Evolutionary conservation across 2,113 vertebrate species (phyloP), one percentile per base, ranked within the genome.

Genomic region (Xerus inauris): DNA sequence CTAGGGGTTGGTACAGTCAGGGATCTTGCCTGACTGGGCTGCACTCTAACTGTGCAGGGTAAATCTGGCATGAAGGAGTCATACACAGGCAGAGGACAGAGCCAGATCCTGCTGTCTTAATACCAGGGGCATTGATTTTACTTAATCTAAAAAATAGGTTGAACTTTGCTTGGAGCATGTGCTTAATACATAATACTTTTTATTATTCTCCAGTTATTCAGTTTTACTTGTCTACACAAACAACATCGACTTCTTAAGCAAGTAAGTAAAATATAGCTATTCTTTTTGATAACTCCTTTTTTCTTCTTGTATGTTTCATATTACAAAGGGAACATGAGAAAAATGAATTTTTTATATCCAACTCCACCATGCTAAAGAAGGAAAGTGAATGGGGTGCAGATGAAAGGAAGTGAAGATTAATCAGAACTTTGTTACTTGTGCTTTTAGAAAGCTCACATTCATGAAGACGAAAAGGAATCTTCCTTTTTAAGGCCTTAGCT

Each of bases 361-460:
- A 75, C 11, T 0, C 38, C 17, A 89, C 49, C 28, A 65, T 64
- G 7, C 2, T 69, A 45, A 20, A 86, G 32, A 92, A 87, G 86
- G 38, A 87, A 94, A 65, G 22, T 71, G 59, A 75, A 16, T 42
- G 3, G 7, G 6, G 10, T 83, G 30, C 45, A 35, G 32, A 77
- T 82, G 38, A 91, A 90, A 91, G 45, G 47, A 83, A 5, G 12
- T 88, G 28, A 51, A 75, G 62, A 51, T 42, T 87, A 85, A 77
- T 67, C 72, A 54, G 24, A 72, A 83, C 35, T 10, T 24, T 75
- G 8, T 89, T 84, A 65, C 16, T 90, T 65, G 67, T 81, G 69
- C 22, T 87, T 76, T 89, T 71, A 72, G 49, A 92, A 67, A 92
- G 80, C 28, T 69, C 65, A 24, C 12, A 67, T 47, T 76, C 8